Evolutionary conservation across 2,797 vertebrate genomes (phyloP), one percentile per base, ranked within the genome.

Genomic region (Enteromius argenteus): DNA sequence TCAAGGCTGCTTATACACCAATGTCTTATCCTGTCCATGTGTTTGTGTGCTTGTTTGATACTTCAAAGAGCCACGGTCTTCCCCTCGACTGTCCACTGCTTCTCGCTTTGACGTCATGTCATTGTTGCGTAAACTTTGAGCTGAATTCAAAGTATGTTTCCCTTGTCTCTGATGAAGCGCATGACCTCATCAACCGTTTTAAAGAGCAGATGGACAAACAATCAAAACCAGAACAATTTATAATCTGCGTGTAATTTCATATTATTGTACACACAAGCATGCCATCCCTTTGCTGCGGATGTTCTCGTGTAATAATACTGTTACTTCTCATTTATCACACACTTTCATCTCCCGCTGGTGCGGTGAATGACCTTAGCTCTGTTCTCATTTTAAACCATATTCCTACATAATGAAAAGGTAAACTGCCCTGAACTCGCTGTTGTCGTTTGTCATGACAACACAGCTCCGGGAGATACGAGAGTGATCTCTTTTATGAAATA

Each of bases 41-140:
- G 56, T 60, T 19, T 75, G 72, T 76, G 11, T 69, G 35, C 30
- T 66, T 68, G 35, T 83, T 30, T 32, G 19, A 19, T 27, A 89
- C 90, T 91, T 94, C 91, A 94, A 95, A 94, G 89, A 83, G 79
- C 71, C 86, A 88, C 89, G 85, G 83, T 89, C 53, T 80, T 87
- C 78, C 92, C 91, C 83, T 88, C 84, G 58, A 91, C 92, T 94
- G 90, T 93, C 90, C 92, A 91, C 91, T 89, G 90, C 91, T 91
- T 89, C 90, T 89, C 83, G 90, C 84, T 88, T 92, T 90, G 91
- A 94, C 92, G 90, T 94, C 93, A 94, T 89, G 82, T 76, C 90
- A 91, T 90, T 92, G 81, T 87, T 69, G 90, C 91, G 91, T 94
- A 92, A 91, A 91, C 88, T 92, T 89, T 89, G 90, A 84, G 89